Base-by-base conservation (phyloP, 2,888 invertebrate genomes). In the Campaea margaritaria region DNA sequence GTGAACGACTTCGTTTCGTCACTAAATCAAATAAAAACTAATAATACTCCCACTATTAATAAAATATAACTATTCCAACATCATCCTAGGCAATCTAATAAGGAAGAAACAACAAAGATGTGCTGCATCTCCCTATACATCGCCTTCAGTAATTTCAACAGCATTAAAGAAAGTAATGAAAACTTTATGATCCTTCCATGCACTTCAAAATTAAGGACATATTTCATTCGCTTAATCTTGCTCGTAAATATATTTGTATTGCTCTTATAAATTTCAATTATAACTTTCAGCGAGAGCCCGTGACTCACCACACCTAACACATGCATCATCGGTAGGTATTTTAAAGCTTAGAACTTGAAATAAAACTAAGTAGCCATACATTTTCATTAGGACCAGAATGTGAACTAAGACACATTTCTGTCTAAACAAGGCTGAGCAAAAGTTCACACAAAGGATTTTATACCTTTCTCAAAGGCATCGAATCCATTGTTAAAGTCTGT, bases 381-480 rank as follows among this genome's bases (percentile, higher is more conserved):
- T 55, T 78, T 79, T 76, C 69, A 75, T 72, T 61, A 66, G 31
- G 52, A 42, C 54, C 47, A 52, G 51, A 62, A 57, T 54, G 50
- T 58, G 42, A 52, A 64, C 49, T 34, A 59, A 53, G 54, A 46
- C 42, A 52, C 28, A 48, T 56, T 62, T 64, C 49, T 58, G 44
- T 60, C 61, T 50, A 52, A 52, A 61, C 56, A 60, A 55, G 55
- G 50, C 63, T 69, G 61, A 43, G 48, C 64, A 66, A 65, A 76
- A 80, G 68, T 78, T 77, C 61, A 64, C 65, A 76, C 76, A 79
- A 78, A 76, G 66, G 70, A 70, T 68, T 76, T 72, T 65, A 56
- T 72, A 72, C 65, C 58, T 73, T 68, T 64, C 58, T 62, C 62
- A 65, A 73, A 69, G 68, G 64, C 62, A 66, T 67, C 67, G 55